Evolutionary conservation across 2,113 vertebrate genomes (phyloP), one percentile per base, ranked within the genome.

Genomic region (Hippoglossus stenolepis): DNA sequence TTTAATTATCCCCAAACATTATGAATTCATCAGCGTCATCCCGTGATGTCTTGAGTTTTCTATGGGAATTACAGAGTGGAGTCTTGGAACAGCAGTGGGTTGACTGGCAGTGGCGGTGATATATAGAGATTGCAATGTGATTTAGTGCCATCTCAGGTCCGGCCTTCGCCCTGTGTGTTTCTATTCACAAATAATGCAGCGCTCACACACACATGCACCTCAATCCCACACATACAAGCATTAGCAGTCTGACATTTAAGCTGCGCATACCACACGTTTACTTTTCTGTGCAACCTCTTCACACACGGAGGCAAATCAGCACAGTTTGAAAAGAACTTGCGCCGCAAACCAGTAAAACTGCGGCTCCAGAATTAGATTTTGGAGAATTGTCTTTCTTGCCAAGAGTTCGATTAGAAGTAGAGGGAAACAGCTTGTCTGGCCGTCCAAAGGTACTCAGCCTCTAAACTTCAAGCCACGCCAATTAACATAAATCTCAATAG

Each of bases 161-260:
- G 76, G 69, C 82, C 65, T 76, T 54, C 0, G 20, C 31, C 31
- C 31, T 31, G 31, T 15, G 73, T 72, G 73, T 51, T 65, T 85
- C 83, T 18, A 51, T 51, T 18, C 7, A 51, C 47, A 51, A 15
- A 18, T 51, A 15, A 51, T 51, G 4, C 1, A 51, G 2, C 18
- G 90, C 83, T 3, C 84, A 18, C 17, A 90, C 84, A 43, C 84
- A 13, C 73, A 65, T 81, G 38, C 63, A 66, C 71, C 40, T 12
- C 40, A 13, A 43, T 63, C 76, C 70, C 57, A 71, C 65, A 62
- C 18, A 47, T 61, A 58, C 66, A 59, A 70, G 57, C 63, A 63
- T 70, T 17, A 62, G 17, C 54, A 14, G 86, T 62, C 84, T 91
- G 88, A 90, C 87, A 88, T 92, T 93, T 91, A 91, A 67, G 66